Conservation (phyloP, 2,113 vertebrate genomes). For the Microcebus lehilahytsara region DNA sequence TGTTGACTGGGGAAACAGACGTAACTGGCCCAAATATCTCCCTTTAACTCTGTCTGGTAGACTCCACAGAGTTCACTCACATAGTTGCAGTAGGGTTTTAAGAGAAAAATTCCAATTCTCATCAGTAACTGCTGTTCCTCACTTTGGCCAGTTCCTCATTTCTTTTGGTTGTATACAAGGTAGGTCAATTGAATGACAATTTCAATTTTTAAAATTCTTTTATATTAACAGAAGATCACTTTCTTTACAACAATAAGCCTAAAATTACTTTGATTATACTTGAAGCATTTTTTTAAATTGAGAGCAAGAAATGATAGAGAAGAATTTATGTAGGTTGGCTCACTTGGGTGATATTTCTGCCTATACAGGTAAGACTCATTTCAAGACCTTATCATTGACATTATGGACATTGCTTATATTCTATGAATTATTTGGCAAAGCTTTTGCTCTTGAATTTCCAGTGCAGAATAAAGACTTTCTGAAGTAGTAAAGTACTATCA, state of each 20-base stretch:
- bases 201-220: not conserved
- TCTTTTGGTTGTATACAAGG: not conserved
- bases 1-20: not conserved
- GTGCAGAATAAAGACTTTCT: not conserved
- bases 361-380: not conserved
- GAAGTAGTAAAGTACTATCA: not conserved
- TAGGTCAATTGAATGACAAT: not conserved
- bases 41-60: not conserved
- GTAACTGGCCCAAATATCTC: fast-evolving
- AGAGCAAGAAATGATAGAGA: not conserved
- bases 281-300: not conserved
- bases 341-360: not conserved
- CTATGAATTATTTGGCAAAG: not conserved
- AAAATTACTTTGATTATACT: not conserved
- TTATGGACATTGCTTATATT: not conserved
- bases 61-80: not conserved
- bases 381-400: not conserved
- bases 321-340: not conserved
- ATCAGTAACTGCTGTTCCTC: not conserved
- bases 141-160: not conserved
- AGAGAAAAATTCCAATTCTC: not conserved
- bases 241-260: not conserved
- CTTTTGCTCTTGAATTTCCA: not conserved
- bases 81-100: not conserved
- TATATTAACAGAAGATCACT: not conserved